Evolutionary conservation across 2,888 invertebrate genomes (phyloP).

Genomic region (Pseudeuparius sepicola): DNA sequence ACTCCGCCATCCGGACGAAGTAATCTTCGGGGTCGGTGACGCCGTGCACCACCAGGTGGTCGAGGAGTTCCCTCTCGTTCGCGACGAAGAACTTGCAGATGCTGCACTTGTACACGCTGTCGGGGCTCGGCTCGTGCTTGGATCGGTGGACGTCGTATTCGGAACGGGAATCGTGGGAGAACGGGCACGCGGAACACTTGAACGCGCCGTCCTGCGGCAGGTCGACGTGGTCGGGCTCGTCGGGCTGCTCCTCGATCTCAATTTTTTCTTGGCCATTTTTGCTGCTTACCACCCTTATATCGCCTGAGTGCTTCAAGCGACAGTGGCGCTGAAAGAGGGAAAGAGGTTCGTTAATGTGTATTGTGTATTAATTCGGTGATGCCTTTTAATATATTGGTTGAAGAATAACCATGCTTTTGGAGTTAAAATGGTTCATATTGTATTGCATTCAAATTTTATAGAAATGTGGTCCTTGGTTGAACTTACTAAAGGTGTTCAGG

Average conservation of each 20-base stretch:
- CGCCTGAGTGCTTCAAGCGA: slow-evolving; percentile 67
- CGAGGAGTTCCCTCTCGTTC: slow-evolving; percentile 55
- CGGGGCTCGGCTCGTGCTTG: slow-evolving; percentile 55
- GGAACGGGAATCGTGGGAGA: slow-evolving; percentile 48
- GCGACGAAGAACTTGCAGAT: slow-evolving; percentile 72
- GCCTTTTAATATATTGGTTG: too few species aligned
- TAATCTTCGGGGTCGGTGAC: slow-evolving; percentile 50
- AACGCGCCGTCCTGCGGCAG: slow-evolving; percentile 35
- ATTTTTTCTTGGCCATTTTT: slow-evolving; percentile 44
- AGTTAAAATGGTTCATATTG: too few species aligned
- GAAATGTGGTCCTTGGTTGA: too few species aligned
- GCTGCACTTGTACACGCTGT: slow-evolving; percentile 67
- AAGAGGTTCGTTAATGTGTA: slow-evolving; percentile 7
- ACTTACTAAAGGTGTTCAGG: too few species aligned
- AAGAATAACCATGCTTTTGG: too few species aligned
- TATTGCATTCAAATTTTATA: too few species aligned
- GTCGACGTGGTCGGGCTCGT: slow-evolving; percentile 37
- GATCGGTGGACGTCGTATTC: slow-evolving; percentile 54
- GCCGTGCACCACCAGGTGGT: slow-evolving; percentile 58
- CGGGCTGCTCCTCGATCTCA: slow-evolving; percentile 34
- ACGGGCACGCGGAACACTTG: slow-evolving; percentile 65
- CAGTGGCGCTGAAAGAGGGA: slow-evolving; percentile 56
- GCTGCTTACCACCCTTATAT: slow-evolving; percentile 55
- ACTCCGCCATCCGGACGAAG: slow-evolving; percentile 38
- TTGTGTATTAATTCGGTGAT: too few species aligned